Percentiles rank a stretch among this genome's conserved stretches.
Evolutionary conservation across 2,888 invertebrate genomes (phyloP).

Genomic region (Blastobasis lacticolella): DNA sequence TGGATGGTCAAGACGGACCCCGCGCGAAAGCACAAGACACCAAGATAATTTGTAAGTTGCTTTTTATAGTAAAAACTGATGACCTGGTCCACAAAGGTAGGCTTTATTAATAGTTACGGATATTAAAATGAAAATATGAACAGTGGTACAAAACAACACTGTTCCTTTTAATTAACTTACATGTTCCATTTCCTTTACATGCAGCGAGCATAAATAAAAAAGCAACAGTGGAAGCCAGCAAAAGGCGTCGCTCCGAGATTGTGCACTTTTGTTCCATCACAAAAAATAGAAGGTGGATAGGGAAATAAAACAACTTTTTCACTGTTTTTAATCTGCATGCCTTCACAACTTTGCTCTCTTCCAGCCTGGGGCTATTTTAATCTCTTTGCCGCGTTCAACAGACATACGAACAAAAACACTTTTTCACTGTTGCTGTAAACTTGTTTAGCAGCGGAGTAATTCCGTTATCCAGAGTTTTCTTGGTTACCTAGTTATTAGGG

Average conservation of each 20-base stretch:
- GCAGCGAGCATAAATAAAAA: too few relatives aligned
- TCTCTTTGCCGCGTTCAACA: constrained; percentile 49
- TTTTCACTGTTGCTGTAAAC: constrained; percentile 26
- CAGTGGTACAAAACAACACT: neutral
- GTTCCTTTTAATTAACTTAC: neutral
- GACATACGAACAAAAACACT: constrained; percentile 39
- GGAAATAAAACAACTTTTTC: constrained; percentile 32
- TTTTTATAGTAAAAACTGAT: too few relatives aligned
- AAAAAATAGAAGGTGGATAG: constrained; percentile 24
- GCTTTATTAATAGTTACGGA: too few relatives aligned
- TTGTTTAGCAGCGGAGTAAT: constrained; percentile 39
- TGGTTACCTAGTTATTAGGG: too few relatives aligned
- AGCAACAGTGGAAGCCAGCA: neutral
- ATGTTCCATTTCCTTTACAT: too few relatives aligned
- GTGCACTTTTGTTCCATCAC: constrained; percentile 33
- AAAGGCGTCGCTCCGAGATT: constrained; percentile 27
- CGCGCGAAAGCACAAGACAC: too few relatives aligned
- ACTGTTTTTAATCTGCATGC: constrained; percentile 64
- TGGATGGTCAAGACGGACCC: too few relatives aligned
- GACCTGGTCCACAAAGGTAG: too few relatives aligned
- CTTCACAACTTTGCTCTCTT: constrained; percentile 47
- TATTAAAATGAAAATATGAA: too few relatives aligned
- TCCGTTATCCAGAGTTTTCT: constrained; percentile 15
- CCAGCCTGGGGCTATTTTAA: constrained; percentile 62
- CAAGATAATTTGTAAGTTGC: too few relatives aligned